Evolutionary conservation across 2,888 invertebrate genomes (phyloP), one percentile per base, ranked within the genome.

Genomic region (Plemyria rubiginata): DNA sequence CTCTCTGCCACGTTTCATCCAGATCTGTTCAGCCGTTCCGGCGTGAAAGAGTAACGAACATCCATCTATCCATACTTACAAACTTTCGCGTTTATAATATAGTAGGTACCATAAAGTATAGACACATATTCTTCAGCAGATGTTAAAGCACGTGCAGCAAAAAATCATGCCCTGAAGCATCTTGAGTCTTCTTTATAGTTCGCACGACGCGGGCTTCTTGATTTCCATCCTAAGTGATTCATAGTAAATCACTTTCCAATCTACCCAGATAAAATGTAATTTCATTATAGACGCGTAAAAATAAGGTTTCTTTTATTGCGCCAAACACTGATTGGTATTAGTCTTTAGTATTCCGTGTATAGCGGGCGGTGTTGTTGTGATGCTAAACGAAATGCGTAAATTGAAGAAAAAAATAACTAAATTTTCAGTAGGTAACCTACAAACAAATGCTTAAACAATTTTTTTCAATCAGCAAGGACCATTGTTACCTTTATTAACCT

Each of bases 271-370:
- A 56, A 40, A 49, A 22, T 52, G 60, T 53, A 48, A 53, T 48
- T 36, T 40, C 49, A 13, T 32, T 28, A 22, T 22, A 45, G 51
- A 36, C 57, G 32, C 28, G 51, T 15, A 22, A 38, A 50, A 15
- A 15, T 28, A 50, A 49, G 56, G 56, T 50, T 56, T 56, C 50
- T 41, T 36, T 41, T 41, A 41, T 32, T 53, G 29, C 9, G 36
- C 46, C 15, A 45, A 51, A 56, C 48, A 52, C 51, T n/a, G 50
- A 57, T 60, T 65, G 36, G 32, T 38, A 38, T 1, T 50, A 40
- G 29, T 41, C 13, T 22, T 50, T 52, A 38, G 46, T 32, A 49
- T 57, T 49, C 22, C 7, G 29, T 54, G 53, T 16, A 22, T 50
- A 43, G 11, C 36, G 11, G 29, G 50, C 16, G 40, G 22, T 40